Percentiles rank a stretch among this genome's conserved stretches.
Evolutionary conservation across 2,797 vertebrate species (phyloP).

Genomic region (Coregonus ussuriensis): DNA sequence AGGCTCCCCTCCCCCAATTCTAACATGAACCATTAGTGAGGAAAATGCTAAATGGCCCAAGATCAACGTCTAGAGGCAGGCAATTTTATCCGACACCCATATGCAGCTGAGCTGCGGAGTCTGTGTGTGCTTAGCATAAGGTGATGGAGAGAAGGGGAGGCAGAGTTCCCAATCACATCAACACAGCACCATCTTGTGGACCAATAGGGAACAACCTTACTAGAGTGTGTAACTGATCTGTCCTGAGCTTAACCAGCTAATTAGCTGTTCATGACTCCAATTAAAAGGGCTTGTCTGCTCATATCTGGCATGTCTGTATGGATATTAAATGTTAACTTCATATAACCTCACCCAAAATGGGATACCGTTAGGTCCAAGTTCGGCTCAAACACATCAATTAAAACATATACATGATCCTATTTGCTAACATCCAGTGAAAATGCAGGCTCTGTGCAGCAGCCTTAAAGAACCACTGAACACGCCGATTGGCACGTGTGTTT

Average conservation of each 20-base stretch:
- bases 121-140: background rate
- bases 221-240: background rate
- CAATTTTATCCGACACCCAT: background rate
- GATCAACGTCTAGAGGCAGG: background rate
- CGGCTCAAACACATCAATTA: background rate
- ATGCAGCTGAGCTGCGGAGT: background rate
- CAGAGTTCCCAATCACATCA: background rate
- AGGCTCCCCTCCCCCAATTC: background rate
- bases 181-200: conserved; percentile 40
- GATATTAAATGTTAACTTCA: conserved; percentile 3
- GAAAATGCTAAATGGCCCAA: background rate
- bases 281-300: conserved; percentile 26
- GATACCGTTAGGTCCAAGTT: background rate
- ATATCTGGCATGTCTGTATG: conserved; percentile 13
- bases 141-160: background rate
- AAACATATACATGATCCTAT: background rate
- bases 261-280: conserved; percentile 11
- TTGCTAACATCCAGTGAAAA: background rate
- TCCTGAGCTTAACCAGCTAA: conserved; percentile 10
- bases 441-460: too few species aligned
- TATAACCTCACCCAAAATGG: background rate
- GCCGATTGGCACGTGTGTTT: too few species aligned
- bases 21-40: background rate
- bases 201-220: conserved; percentile 9
- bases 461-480: too few species aligned